Evolutionary conservation across 1,140 invertebrate genomes (phyloP).

Genomic region (Harlomillsia oculata): DNA sequence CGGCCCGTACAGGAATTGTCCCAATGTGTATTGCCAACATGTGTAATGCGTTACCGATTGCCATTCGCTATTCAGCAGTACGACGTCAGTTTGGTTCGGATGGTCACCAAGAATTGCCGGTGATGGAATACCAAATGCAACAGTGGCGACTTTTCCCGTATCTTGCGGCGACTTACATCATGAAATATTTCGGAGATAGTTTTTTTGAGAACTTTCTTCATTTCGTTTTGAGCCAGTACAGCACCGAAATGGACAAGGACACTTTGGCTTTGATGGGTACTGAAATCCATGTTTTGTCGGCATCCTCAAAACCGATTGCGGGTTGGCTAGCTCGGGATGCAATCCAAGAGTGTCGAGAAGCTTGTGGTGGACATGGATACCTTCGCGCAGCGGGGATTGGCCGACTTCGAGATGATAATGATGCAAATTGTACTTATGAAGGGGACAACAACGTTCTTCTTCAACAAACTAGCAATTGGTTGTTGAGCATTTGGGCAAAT

Average conservation of each 20-base stretch:
- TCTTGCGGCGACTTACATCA: constrained; percentile 45
- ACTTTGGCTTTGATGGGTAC: constrained; percentile 54
- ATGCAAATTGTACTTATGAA: constrained; percentile 80
- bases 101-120: constrained; percentile 44
- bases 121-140: constrained; percentile 53
- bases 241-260: constrained; percentile 15
- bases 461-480: constrained; percentile 74
- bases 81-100: constrained; percentile 49
- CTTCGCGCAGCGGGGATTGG: constrained; percentile 64
- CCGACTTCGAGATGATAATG: constrained; percentile 67
- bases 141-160: constrained; percentile 52
- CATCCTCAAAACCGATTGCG: constrained; percentile 73
- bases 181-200: constrained; percentile 43
- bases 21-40: constrained; percentile 46
- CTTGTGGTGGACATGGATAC: constrained; percentile 53
- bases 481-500: constrained; percentile 46
- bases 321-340: constrained; percentile 74
- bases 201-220: constrained; percentile 45
- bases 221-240: constrained; percentile 40
- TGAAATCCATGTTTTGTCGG: constrained; percentile 87
- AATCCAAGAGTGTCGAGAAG: constrained; percentile 79
- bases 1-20: constrained; percentile 40
- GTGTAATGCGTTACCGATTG: constrained; percentile 46
- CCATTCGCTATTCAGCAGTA: constrained; percentile 50
- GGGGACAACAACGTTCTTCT: constrained; percentile 80